Evolutionary conservation across 2,888 invertebrate genomes (phyloP), one percentile per base, ranked within the genome.

Genomic region (Atherix ibis): DNA sequence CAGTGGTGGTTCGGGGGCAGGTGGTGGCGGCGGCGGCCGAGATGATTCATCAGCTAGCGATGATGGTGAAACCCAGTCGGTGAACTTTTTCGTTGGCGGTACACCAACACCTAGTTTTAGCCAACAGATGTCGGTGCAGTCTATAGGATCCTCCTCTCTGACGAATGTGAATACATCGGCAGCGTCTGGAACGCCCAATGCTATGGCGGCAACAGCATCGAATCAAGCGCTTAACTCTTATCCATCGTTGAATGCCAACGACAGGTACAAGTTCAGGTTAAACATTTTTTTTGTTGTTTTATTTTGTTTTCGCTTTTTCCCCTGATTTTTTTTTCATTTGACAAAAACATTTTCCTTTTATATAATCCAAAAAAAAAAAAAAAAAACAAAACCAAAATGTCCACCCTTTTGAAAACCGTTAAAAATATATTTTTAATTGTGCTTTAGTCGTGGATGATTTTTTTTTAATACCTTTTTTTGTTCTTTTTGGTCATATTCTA

Each of bases 21-120:
- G 46, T n/a, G 47, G 44, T 35, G 42, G 47, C 16, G 43, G 46
- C 34, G 48, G 46, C 36, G 48, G 46, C 29, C 51, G 52, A 14
- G 56, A 56, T 38, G 57, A 57, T 45, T 55, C 56, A 32, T 55
- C 56, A 16, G 48, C 51, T 34, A 56, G 56, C 41, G 56, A 56
- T 33, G 56, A 57, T 36, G 52, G 50, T 36, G 52, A 51, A 31
- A 49, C 44, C 40, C 51, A 51, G 41, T 53, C 54, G 18, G 46
- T 46, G 4, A 38, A 38, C 14, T 46, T 46, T 40, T 37, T 40
- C 13, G 38, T 46, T 25, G 46, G 46, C 14, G 39, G 37, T 13
- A 28, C 36, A 10, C 40, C 42, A 34, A 35, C 38, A 24, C 31
- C 37, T 16, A 35, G 18, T 35, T 10, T 35, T 17, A 15, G 29